A percentile compares a stretch with the other conserved stretches of the same genome.
These are phyloP conservation scores for Chaenodraco wilsoni DNA, from an alignment of 2,797 vertebrate genomes.

Conservation along the genomic window DNA sequence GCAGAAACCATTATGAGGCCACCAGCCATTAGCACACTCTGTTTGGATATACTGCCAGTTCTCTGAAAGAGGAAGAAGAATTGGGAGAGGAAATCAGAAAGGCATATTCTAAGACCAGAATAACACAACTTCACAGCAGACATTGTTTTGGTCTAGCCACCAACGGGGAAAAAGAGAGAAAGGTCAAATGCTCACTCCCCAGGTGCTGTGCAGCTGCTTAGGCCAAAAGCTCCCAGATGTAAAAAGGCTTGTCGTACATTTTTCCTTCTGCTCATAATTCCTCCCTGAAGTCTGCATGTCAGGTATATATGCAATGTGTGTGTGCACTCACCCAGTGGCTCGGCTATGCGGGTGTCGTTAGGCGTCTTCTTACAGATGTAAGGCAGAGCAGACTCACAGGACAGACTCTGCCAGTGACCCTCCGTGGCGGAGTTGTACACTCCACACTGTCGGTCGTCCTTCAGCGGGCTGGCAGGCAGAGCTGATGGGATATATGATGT, in stretches of 20 bases:
- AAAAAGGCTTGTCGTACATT: conserved; percentile 26
- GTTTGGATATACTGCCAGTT: conserved; percentile 90
- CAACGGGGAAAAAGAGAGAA: conserved; percentile 21
- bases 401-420: conserved; percentile 85
- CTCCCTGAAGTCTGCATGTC: conserved; percentile 4
- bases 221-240: conserved; percentile 41
- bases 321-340: conserved; percentile 84
- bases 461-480: conserved; percentile 72
- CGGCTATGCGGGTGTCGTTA: conserved; percentile 76
- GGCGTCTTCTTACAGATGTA: conserved; percentile 93
- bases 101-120: conserved; percentile 6
- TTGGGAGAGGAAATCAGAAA: conserved; percentile 17
- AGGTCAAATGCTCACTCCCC: conserved; percentile 55
- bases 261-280: conserved; percentile 27
- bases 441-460: conserved; percentile 86
- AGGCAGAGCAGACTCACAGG: conserved; percentile 89
- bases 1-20: conserved; percentile 89
- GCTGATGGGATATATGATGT: conserved; percentile 75
- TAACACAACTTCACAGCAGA: conserved; percentile 39
- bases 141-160: conserved; percentile 52
- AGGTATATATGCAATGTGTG: neutral
- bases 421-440: conserved; percentile 81
- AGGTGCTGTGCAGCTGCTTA: conserved; percentile 67
- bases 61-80: conserved; percentile 69
- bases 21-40: conserved; percentile 87